Evolutionary conservation across 2,113 vertebrate genomes (phyloP).

Genomic region (Sceloporus tristichus): DNA sequence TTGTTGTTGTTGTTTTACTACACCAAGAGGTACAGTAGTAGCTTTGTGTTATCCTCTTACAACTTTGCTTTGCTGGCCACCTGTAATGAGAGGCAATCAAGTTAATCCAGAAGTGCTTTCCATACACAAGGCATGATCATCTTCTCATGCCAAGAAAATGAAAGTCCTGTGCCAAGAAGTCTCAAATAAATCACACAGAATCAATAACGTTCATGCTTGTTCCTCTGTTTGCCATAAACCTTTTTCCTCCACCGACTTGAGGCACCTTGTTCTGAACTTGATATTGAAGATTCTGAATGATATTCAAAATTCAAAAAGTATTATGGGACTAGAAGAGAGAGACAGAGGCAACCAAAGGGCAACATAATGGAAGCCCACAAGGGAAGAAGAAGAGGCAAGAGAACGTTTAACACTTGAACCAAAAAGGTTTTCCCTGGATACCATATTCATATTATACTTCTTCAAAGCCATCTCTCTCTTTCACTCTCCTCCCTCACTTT

Average conservation of each 20-base stretch:
- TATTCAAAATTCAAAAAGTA: not conserved
- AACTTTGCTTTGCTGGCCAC: not conserved
- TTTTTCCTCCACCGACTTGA: no score
- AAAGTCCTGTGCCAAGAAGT: not conserved
- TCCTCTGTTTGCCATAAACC: not conserved
- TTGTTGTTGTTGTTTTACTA: not conserved
- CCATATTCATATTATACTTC: not conserved
- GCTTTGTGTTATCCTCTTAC: no score
- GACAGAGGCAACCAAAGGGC: not conserved
- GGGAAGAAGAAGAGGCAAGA: not conserved
- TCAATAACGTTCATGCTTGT: not conserved
- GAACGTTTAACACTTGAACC: not conserved
- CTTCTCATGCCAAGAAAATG: not conserved
- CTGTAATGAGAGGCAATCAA: not conserved
- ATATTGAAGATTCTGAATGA: not conserved
- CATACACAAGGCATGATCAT: not conserved
- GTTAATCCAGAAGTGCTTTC: slow-evolving; percentile 6
- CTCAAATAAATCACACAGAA: not conserved
- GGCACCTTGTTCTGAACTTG: not conserved
- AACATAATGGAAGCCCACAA: not conserved
- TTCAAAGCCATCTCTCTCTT: not conserved
- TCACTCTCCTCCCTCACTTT: not conserved
- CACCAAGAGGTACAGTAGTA: no score
- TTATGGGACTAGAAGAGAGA: not conserved
- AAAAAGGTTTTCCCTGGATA: not conserved